These are phyloP conservation scores for Drosophila subsilvestris DNA, from an alignment of 2,888 invertebrate genomes.

Conservation along the genomic window DNA sequence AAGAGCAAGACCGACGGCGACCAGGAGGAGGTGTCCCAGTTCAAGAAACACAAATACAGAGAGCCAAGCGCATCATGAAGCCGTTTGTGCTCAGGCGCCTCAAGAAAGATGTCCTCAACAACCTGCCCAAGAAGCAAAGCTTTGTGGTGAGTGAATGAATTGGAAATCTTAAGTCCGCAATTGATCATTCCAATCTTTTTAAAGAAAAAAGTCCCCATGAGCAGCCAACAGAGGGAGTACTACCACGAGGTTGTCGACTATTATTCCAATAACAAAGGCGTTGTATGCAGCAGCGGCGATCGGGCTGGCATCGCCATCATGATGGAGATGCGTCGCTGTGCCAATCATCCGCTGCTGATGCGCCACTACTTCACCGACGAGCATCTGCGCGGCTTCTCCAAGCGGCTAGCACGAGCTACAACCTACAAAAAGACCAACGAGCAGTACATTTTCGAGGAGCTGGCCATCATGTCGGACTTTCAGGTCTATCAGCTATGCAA, in stretches of 20 bases:
- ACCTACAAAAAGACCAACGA: conserved; percentile 90
- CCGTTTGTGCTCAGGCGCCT: conserved; percentile 96
- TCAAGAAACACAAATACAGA: conserved; percentile 95
- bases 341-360: conserved; percentile 96
- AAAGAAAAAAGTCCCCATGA: conserved; percentile 87
- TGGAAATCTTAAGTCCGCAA: neutral
- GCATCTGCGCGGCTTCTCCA: conserved; percentile 88
- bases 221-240: conserved; percentile 88
- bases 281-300: conserved; percentile 86
- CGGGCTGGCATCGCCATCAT: conserved; percentile 91
- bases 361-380: conserved; percentile 89
- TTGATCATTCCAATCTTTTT: neutral
- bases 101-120: conserved; percentile 93
- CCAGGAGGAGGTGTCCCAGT: conserved; percentile 89
- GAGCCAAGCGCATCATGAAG: conserved; percentile 97
- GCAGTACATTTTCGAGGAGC: conserved; percentile 93
- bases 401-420: conserved; percentile 87
- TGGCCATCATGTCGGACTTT: conserved; percentile 95
- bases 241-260: conserved; percentile 90
- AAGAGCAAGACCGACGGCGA: conserved; percentile 85
- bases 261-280: conserved; percentile 87
- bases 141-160: conserved; percentile 85
- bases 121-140: conserved; percentile 93
- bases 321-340: conserved; percentile 96
- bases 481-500: conserved; percentile 92